These are phyloP conservation scores for Pseudois nayaur DNA, from an alignment of 2,113 vertebrate species.

Conservation along the genomic window DNA sequence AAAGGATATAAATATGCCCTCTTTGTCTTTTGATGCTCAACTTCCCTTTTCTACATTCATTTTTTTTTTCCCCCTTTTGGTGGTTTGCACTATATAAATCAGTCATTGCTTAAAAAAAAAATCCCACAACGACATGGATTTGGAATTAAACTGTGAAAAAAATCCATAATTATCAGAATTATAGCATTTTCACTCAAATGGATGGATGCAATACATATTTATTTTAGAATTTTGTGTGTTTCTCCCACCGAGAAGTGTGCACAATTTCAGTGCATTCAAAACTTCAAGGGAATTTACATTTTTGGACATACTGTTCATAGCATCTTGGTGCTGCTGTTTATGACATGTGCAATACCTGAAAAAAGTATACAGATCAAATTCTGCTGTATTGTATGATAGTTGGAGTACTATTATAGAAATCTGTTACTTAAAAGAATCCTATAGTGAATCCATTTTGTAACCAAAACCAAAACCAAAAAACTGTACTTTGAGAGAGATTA, in stretches of 20 bases:
- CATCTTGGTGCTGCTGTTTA: neutral
- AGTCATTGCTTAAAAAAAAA: neutral
- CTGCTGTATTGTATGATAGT: neutral
- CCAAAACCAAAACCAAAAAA: neutral
- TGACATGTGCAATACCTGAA: neutral
- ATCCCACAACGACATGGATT: neutral
- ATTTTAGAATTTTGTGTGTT: constrained; percentile 14
- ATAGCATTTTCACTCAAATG: constrained; percentile 4
- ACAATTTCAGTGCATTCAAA: neutral
- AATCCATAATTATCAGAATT: neutral
- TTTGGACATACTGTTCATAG: neutral
- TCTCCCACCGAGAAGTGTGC: neutral
- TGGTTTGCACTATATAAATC: neutral
- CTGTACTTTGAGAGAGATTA: neutral
- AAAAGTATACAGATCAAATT: neutral
- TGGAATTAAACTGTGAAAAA: neutral
- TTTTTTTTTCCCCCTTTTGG: neutral
- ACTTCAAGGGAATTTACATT: neutral
- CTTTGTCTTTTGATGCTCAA: neutral
- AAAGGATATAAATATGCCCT: neutral
- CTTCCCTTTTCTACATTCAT: neutral
- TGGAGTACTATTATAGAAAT: neutral
- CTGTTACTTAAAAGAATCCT: neutral
- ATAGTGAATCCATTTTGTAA: neutral
- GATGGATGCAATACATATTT: neutral